A percentile compares a stretch with the other conserved stretches of the same genome.
Evolutionary conservation across 2,888 invertebrate species (phyloP).

Genomic region (Hesperia comma): DNA sequence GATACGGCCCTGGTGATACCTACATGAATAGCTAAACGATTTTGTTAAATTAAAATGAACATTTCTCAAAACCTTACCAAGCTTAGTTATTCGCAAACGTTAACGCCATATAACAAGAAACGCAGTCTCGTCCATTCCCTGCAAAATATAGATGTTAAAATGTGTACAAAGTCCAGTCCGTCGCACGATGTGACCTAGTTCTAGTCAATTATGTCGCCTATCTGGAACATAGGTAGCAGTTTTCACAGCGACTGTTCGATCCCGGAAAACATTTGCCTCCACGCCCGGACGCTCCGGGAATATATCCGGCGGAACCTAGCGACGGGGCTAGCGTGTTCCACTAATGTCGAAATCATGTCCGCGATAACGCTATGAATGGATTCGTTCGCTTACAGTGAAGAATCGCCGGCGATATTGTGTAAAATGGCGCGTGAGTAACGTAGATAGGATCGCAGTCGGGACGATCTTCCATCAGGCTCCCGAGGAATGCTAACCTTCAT

Average conservation of each 20-base stretch:
- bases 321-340: constrained; percentile 22
- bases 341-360: constrained; percentile 36
- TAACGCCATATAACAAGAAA: neutral
- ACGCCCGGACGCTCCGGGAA: constrained; percentile 28
- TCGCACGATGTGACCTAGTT: constrained; percentile 10
- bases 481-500: neutral
- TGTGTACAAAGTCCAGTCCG: neutral
- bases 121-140: neutral
- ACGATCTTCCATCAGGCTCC: neutral
- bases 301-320: constrained; percentile 24
- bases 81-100: no score
- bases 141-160: neutral
- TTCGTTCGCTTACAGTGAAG: constrained; percentile 33
- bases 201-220: constrained; percentile 30
- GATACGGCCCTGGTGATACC: no score
- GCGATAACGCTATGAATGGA: constrained; percentile 32
- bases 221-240: constrained; percentile 32
- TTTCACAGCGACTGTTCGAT: constrained; percentile 34
- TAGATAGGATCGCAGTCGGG: constrained; percentile 10
- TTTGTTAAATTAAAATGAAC: no score
- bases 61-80: no score
- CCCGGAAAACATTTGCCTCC: constrained; percentile 34
- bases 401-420: constrained; percentile 26
- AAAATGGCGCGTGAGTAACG: constrained; percentile 16
- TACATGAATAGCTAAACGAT: no score